phyloP scores from a whole-genome alignment of 2,797 vertebrate species.

The Kryptopterus vitreolus region DNA sequence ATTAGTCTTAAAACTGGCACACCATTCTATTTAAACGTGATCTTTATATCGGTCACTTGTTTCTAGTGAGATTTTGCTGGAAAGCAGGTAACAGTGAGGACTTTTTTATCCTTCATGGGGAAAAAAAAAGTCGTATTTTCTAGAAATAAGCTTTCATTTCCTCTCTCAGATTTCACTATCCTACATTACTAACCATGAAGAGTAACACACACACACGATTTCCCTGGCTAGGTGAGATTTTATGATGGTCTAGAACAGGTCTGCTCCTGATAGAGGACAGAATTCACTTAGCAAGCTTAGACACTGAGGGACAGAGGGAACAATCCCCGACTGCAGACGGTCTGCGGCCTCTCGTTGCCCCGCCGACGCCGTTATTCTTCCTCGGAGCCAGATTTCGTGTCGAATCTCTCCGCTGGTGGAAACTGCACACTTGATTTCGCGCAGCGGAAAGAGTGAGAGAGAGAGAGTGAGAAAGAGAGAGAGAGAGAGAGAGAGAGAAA shows the following conservation, averaged over 20 bases:
- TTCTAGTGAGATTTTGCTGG: too few relatives aligned
- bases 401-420: slow-evolving; percentile 35
- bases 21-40: too few relatives aligned
- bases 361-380: slow-evolving; percentile 27
- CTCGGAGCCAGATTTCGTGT: slow-evolving; percentile 29
- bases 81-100: too few relatives aligned
- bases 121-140: too few relatives aligned
- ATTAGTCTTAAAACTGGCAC: too few relatives aligned
- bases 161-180: too few relatives aligned
- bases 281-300: slow-evolving; percentile 55
- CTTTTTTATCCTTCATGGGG: too few relatives aligned
- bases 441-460: too few relatives aligned
- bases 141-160: too few relatives aligned
- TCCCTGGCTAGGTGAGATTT: neutral
- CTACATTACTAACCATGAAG: slow-evolving; percentile 19
- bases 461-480: too few relatives aligned
- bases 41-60: too few relatives aligned
- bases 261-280: slow-evolving; percentile 48
- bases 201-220: neutral
- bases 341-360: slow-evolving; percentile 38
- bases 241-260: slow-evolving; percentile 24
- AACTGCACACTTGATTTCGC: slow-evolving; percentile 51
- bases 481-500: neutral
- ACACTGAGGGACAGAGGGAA: slow-evolving; percentile 47
- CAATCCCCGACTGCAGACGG: slow-evolving; percentile 46